Base-by-base conservation (phyloP, 2,888 invertebrate species). In the Tetranychus piercei region DNA sequence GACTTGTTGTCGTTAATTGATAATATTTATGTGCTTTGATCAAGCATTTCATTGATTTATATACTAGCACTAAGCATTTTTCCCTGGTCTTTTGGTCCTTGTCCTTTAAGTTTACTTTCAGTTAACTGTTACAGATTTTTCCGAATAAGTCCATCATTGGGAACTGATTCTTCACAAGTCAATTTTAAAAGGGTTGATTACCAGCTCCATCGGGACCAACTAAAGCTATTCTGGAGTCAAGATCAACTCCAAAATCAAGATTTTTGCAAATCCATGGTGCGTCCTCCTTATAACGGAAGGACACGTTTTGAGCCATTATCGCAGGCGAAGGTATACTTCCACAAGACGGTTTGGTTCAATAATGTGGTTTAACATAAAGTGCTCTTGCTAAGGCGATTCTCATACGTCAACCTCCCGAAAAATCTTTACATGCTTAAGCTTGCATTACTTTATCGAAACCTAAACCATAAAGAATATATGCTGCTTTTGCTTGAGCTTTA, bases 141-240 rank as follows among this genome's bases (percentile, higher is more conserved):
- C 78, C 99, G 88, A 80, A 99, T 95, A 90, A 99, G 91, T 34
- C 99, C 99, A 78, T 92, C 92, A 6, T 90, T 88, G 22, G 99
- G 97, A 78, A 92, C 88, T 81, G 97, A 90, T 81, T 97, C 96
- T 80, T 94, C 94, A 80, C 92, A 94, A 0, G 99, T 86, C 77
- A 99, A 85, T 82, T 99, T 99, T 74, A 99, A 85, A 6, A 99
- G 86, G 0, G 99, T 99, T 79, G 95, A 94, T 84, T 99, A 79
- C 99, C 99, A 75, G 97, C 97, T 20, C 99, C 99, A 83, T 99
- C 99, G 5, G 97, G 97, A 0, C 86, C 97, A 0, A 99, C 97
- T 73, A 99, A 85, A 18, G 97, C 99, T 70, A 99, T 85, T 78
- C 88, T 86, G 0, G 97, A 96, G 82, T 99, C 99, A 78, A 99